Percentiles rank a stretch among this genome's conserved stretches.
Evolutionary conservation across 2,113 vertebrate genomes (phyloP).

Genomic region (Centropus bengalensis): DNA sequence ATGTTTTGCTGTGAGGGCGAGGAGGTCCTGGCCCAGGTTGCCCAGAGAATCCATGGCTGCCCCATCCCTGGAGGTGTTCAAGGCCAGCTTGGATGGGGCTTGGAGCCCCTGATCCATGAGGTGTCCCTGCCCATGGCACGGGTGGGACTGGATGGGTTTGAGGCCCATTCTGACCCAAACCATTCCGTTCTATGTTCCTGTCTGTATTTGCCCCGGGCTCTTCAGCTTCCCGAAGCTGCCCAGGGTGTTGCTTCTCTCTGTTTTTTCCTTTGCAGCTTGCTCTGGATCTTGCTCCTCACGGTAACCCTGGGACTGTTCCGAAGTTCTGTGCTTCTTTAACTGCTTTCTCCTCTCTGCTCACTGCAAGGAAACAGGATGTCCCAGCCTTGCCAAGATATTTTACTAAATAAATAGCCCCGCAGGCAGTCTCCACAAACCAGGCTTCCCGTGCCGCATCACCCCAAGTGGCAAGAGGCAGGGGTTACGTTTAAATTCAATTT

Average conservation of each 20-base stretch:
- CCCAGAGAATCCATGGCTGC: too few relatives aligned
- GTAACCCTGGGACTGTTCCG: neutral
- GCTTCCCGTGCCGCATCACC: neutral
- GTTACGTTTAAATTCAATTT: constrained; percentile 38
- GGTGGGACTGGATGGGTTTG: too few relatives aligned
- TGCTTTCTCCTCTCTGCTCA: constrained; percentile 1
- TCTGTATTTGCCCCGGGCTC: neutral
- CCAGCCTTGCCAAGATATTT: constrained; percentile 51
- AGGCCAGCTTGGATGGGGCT: too few relatives aligned
- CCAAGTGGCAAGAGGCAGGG: constrained; percentile 6
- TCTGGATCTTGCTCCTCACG: neutral
- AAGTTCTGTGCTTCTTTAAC: constrained; percentile 12
- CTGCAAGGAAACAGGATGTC: constrained; percentile 22
- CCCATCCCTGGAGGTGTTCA: too few relatives aligned
- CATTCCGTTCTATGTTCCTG: neutral
- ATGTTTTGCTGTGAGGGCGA: too few relatives aligned
- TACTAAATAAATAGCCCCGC: constrained; percentile 42
- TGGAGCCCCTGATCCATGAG: too few relatives aligned
- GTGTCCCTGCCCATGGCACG: too few relatives aligned
- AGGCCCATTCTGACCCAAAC: too few relatives aligned
- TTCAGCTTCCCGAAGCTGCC: neutral
- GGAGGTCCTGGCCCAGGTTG: too few relatives aligned
- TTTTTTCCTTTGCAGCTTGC: neutral
- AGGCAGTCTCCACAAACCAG: constrained; percentile 39
- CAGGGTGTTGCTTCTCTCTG: neutral